Evolutionary conservation across 2,888 invertebrate genomes (phyloP).

Genomic region (Agrotis clavis): DNA sequence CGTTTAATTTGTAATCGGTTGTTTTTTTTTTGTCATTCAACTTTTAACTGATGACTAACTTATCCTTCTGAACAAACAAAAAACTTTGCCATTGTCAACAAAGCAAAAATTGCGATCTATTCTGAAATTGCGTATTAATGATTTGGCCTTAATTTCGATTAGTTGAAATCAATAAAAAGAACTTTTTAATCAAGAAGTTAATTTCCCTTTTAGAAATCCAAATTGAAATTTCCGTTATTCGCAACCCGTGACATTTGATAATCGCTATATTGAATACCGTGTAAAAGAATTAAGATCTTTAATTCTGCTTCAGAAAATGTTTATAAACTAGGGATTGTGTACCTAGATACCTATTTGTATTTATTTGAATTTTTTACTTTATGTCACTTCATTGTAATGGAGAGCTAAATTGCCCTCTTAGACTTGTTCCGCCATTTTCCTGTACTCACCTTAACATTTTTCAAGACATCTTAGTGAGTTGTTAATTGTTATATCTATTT

Average conservation of each 20-base stretch:
- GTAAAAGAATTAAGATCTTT: constrained; percentile 63
- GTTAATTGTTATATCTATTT: neutral
- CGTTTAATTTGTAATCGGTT: constrained; percentile 3
- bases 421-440: constrained; percentile 22
- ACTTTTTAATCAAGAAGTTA: constrained; percentile 67
- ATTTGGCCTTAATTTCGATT: constrained; percentile 63
- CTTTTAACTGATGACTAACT: neutral
- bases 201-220: constrained; percentile 65
- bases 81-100: constrained; percentile 8
- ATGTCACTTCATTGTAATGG: constrained; percentile 4
- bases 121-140: constrained; percentile 32
- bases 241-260: constrained; percentile 66
- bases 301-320: constrained; percentile 53
- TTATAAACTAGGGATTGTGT: constrained; percentile 41
- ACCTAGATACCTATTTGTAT: constrained; percentile 1
- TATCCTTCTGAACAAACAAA: constrained; percentile 27
- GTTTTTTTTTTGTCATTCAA: constrained; percentile 11
- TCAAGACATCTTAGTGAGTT: constrained; percentile 1
- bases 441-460: constrained; percentile 5
- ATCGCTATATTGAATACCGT: constrained; percentile 66
- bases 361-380: constrained; percentile 8
- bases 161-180: constrained; percentile 60
- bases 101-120: constrained; percentile 30
- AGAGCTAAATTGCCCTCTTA: constrained; percentile 11
- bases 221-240: constrained; percentile 64